Percentiles rank a stretch among this genome's conserved stretches.
phyloP scores from a whole-genome alignment of 1,140 invertebrate genomes.

The Drosophila watanabei region DNA sequence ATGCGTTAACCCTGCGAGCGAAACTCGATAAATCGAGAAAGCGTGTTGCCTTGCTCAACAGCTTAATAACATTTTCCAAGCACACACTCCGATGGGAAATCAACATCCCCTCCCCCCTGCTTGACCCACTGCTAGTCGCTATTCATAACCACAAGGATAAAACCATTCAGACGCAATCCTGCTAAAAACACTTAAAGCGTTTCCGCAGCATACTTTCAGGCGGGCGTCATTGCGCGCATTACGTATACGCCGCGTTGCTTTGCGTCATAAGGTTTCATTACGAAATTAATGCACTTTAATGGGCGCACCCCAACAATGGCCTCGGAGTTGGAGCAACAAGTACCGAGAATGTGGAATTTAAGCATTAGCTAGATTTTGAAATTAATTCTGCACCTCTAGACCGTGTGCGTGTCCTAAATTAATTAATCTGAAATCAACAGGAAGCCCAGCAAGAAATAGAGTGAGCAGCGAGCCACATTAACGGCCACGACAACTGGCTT shows the following conservation, averaged over 20 bases:
- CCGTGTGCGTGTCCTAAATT: slow-evolving; percentile 64
- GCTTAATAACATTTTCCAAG: slow-evolving; percentile 39
- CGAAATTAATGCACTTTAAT: slow-evolving; percentile 64
- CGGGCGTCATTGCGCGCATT: slow-evolving; percentile 25
- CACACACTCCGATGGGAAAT: slow-evolving; percentile 1
- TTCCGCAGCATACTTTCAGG: slow-evolving; percentile 54
- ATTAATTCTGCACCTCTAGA: slow-evolving; percentile 30
- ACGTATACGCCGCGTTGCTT: slow-evolving; percentile 36
- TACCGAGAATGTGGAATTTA: slow-evolving; percentile 12
- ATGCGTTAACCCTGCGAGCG: slow-evolving; percentile 1
- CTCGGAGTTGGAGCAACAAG: slow-evolving; percentile 52
- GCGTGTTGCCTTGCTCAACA: slow-evolving; percentile 31
- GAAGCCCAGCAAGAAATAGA: slow-evolving; percentile 10
- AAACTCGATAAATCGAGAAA: slow-evolving; percentile 36
- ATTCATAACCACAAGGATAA: slow-evolving; percentile 53
- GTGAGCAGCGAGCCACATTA: slow-evolving; percentile 1
- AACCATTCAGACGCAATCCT: slow-evolving; percentile 25
- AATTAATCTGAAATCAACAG: slow-evolving; percentile 56
- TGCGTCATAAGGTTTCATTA: slow-evolving; percentile 68
- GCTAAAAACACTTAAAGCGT: slow-evolving; percentile 23
- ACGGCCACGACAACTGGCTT: slow-evolving; percentile 28
- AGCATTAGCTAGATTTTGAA: slow-evolving; percentile 47
- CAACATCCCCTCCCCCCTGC: not conserved
- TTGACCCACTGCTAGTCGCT: slow-evolving; percentile 1
- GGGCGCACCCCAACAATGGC: slow-evolving; percentile 25